A percentile compares a stretch with the other conserved stretches of the same genome.
Conservation (phyloP, 2,113 vertebrate species). For the Callipepla squamata region DNA sequence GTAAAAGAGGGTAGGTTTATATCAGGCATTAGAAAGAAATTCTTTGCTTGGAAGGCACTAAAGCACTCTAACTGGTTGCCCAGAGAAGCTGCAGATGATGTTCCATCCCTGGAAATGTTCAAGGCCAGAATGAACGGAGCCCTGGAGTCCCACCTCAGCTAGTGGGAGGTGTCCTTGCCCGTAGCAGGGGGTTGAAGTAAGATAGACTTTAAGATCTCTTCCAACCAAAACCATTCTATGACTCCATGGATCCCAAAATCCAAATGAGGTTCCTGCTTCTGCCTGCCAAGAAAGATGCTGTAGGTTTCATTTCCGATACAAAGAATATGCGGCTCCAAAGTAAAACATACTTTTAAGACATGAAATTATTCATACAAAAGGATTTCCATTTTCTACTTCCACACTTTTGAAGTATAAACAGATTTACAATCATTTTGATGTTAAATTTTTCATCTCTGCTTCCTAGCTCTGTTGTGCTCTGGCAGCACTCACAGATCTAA, state of each 20-base stretch:
- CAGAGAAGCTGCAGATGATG: not conserved
- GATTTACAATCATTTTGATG: not conserved
- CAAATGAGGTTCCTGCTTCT: not conserved
- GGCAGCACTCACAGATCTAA: not conserved
- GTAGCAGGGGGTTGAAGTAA: not conserved
- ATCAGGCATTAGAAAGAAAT: not conserved
- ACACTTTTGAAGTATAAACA: not conserved
- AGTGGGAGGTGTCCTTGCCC: not conserved
- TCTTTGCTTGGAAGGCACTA: not conserved
- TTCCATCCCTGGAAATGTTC: not conserved
- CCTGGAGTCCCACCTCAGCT: not conserved
- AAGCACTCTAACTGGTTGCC: not conserved
- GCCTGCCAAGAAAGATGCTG: not conserved
- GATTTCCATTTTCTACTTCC: not conserved
- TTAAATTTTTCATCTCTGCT: not conserved
- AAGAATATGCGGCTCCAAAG: not conserved
- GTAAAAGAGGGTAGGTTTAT: not conserved
- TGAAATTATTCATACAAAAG: not conserved
- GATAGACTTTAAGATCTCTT: not conserved
- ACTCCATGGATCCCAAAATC: not conserved
- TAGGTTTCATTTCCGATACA: not conserved
- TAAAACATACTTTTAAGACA: slow-evolving; percentile 6
- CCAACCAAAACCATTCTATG: not conserved
- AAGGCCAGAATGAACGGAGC: not conserved
- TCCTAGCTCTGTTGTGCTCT: not conserved